A percentile compares a stretch with the other conserved stretches of the same genome.
phyloP scores from a whole-genome alignment of 64 coral and sea anemone genomes.

The Orbicella faveolata region DNA sequence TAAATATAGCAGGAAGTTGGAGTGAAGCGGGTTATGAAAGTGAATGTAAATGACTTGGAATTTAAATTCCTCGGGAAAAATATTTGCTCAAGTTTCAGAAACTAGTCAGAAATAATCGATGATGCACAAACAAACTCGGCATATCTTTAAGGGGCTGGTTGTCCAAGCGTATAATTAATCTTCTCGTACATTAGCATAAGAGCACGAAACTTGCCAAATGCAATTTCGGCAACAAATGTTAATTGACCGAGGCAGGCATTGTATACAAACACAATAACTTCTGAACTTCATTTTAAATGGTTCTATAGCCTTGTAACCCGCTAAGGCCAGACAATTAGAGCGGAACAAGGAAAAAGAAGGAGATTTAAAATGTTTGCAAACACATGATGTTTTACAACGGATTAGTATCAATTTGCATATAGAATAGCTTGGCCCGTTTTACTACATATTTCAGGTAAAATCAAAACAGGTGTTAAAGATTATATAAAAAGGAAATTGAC shows the following conservation, averaged over 20 bases:
- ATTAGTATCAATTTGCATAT: background rate
- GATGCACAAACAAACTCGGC: background rate
- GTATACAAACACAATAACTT: background rate
- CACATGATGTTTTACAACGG: background rate
- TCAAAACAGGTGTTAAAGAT: conserved; percentile 1
- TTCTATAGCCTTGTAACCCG: background rate
- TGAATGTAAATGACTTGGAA: background rate
- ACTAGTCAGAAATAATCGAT: conserved; percentile 3
- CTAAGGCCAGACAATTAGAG: background rate
- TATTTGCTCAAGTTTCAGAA: background rate
- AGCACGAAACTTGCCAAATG: background rate
- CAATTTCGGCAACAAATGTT: background rate
- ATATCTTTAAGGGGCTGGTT: background rate
- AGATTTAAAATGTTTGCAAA: conserved; percentile 1
- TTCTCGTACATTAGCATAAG: background rate
- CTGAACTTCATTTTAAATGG: background rate
- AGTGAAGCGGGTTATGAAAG: background rate
- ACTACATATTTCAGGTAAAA: conserved; percentile 1
- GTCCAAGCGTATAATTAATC: background rate
- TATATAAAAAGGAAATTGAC: background rate
- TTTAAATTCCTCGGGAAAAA: background rate
- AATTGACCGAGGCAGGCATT: background rate
- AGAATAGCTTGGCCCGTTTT: background rate
- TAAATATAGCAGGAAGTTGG: conserved; percentile 16
- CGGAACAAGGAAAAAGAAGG: conserved; percentile 1